These are phyloP conservation scores for Lissonota sp. DNA, from an alignment of 2,888 invertebrate genomes.

Conservation along the genomic window DNA sequence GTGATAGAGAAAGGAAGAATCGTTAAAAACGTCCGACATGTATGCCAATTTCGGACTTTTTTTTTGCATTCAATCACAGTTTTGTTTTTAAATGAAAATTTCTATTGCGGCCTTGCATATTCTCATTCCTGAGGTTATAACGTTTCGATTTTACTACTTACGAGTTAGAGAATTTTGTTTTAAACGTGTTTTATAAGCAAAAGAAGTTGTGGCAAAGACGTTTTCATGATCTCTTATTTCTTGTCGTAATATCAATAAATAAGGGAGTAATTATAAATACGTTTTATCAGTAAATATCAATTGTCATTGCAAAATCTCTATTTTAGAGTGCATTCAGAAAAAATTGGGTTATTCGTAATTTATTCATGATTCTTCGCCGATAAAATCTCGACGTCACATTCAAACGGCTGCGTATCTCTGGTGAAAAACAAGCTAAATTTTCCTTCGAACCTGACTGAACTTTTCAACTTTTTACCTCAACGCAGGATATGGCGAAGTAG, in stretches of 20 bases:
- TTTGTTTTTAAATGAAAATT: no score
- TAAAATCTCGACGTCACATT: not conserved
- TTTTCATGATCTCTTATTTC: no score
- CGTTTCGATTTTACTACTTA: not conserved
- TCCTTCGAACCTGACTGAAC: not conserved
- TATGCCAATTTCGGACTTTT: no score
- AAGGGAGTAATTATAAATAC: not conserved
- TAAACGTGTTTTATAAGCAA: no score
- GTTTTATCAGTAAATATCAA: not conserved
- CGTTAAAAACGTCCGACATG: no score
- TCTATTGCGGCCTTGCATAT: no score
- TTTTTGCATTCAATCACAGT: no score
- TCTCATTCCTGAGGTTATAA: not conserved
- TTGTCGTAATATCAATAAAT: no score
- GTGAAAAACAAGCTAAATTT: not conserved
- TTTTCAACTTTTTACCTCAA: not conserved
- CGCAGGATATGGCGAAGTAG: constrained; percentile 5
- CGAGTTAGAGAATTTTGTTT: not conserved
- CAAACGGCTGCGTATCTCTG: not conserved
- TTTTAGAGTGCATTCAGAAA: not conserved
- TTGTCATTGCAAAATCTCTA: not conserved
- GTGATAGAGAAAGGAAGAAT: no score
- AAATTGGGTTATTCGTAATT: not conserved
- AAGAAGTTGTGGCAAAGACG: no score
- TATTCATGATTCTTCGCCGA: not conserved